These are phyloP conservation scores for Cranoglanis bouderius DNA, from an alignment of 2,113 vertebrate genomes.

Conservation along the genomic window DNA sequence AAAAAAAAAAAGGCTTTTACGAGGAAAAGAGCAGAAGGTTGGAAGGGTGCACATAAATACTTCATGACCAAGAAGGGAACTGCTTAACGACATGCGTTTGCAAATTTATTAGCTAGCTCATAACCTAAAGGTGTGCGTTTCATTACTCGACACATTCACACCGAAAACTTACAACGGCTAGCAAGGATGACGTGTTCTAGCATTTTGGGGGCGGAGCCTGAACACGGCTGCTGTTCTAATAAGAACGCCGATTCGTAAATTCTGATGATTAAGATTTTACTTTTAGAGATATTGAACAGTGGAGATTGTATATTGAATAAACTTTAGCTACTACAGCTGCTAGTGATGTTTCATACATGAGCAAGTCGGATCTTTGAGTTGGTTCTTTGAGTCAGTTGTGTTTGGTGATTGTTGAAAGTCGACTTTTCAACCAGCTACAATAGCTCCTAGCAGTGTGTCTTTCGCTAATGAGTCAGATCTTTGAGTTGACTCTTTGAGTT, in stretches of 20 bases:
- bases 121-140: not conserved
- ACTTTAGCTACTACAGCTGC: not conserved
- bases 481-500: not conserved
- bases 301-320: not conserved
- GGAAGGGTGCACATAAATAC: not conserved
- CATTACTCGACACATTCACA: not conserved
- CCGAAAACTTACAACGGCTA: not conserved
- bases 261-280: not conserved
- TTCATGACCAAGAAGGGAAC: not conserved
- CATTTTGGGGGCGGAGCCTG: not conserved
- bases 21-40: not conserved
- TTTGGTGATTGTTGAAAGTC: not conserved
- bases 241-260: not conserved
- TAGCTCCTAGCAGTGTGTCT: not conserved
- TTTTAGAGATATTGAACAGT: not conserved
- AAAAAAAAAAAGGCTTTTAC: too few species aligned
- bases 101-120: not conserved
- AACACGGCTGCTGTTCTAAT: not conserved
- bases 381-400: not conserved
- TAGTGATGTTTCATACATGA: not conserved
- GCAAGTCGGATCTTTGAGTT: not conserved
- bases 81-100: not conserved
- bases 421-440: not conserved
- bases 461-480: not conserved
- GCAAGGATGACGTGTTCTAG: too few species aligned